These are phyloP conservation scores for Erebia ligea DNA, from an alignment of 2,888 invertebrate species.

Conservation along the genomic window DNA sequence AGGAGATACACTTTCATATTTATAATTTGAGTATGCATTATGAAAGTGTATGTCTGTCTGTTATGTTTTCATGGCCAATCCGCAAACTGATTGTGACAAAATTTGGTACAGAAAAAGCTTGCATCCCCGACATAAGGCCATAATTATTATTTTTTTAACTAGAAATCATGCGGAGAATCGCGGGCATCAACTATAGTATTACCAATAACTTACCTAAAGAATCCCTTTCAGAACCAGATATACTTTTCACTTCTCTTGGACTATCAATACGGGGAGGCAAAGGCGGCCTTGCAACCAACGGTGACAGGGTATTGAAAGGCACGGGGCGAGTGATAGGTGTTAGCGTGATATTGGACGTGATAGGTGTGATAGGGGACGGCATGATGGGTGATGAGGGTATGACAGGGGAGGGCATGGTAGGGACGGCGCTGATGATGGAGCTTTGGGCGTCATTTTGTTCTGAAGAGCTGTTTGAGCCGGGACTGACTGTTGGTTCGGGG, in stretches of 20 bases:
- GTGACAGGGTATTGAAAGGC: slow-evolving; percentile 54
- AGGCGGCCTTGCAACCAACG: slow-evolving; percentile 63
- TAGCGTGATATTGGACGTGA: slow-evolving; percentile 42
- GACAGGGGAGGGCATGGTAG: slow-evolving; percentile 46
- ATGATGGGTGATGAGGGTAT: slow-evolving; percentile 48
- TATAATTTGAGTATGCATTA: too few relatives aligned
- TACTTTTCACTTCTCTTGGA: slow-evolving; percentile 60
- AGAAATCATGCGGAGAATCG: too few relatives aligned
- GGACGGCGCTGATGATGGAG: slow-evolving; percentile 69
- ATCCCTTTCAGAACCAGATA: slow-evolving; percentile 61
- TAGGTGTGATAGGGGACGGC: slow-evolving; percentile 44
- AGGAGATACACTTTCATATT: too few relatives aligned
- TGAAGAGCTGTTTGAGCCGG: slow-evolving; percentile 77
- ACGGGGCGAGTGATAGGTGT: slow-evolving; percentile 36
- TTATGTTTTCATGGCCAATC: too few relatives aligned
- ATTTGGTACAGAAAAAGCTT: too few relatives aligned
- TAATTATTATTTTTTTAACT: too few relatives aligned
- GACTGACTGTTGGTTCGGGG: slow-evolving; percentile 73
- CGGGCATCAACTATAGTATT: background rate
- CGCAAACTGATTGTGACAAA: too few relatives aligned
- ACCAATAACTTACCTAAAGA: slow-evolving; percentile 58
- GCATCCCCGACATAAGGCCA: too few relatives aligned
- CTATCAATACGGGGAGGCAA: slow-evolving; percentile 66
- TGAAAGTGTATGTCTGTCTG: too few relatives aligned
- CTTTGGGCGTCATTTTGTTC: slow-evolving; percentile 76